Evolutionary conservation across 2,113 vertebrate species (phyloP).

Genomic region (Mus spicilegus): DNA sequence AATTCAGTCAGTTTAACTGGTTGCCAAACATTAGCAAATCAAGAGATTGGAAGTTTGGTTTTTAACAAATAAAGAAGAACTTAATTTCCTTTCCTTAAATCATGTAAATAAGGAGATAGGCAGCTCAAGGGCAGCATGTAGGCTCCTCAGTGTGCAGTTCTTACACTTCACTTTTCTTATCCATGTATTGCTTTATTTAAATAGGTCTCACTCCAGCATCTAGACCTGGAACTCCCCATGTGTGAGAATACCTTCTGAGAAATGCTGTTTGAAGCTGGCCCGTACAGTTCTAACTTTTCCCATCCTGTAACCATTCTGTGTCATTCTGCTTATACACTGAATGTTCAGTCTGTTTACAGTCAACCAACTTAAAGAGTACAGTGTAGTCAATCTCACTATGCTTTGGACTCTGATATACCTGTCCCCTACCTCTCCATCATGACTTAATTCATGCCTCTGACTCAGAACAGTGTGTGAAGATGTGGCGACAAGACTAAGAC

Average conservation of each 20-base stretch:
- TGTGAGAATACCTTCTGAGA: background rate
- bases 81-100: constrained; percentile 30
- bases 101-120: background rate
- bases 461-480: background rate
- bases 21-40: background rate
- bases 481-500: background rate
- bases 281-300: background rate
- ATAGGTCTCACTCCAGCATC: background rate
- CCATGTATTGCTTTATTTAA: background rate
- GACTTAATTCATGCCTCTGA: background rate
- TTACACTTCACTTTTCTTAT: background rate
- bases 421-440: background rate
- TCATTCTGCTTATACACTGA: background rate
- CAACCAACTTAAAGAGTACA: background rate
- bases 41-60: background rate
- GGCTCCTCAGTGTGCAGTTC: background rate
- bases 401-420: background rate
- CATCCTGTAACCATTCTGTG: background rate
- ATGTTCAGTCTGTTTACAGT: background rate
- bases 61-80: background rate
- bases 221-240: too few relatives aligned
- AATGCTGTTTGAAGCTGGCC: background rate
- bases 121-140: background rate
- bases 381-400: background rate
- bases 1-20: constrained; percentile 23